Evolutionary conservation across 2,113 vertebrate species (phyloP), one percentile per base, ranked within the genome.

Genomic region (Lamprotornis superbus): DNA sequence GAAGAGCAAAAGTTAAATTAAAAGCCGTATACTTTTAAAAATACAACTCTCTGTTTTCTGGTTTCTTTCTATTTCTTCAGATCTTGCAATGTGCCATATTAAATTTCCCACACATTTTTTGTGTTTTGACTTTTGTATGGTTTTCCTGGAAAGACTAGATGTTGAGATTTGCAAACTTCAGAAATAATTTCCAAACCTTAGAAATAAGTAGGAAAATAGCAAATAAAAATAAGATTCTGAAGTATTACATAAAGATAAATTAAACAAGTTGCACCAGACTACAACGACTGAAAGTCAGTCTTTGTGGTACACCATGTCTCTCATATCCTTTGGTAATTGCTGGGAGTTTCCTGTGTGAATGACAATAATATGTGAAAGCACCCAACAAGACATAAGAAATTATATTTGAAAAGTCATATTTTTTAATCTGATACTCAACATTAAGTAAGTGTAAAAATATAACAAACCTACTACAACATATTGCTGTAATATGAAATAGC

Each of bases 381-480:
- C 1, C 1, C 37, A n/a, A 15, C 4, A 39, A 21, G 9, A 40
- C 3, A 30, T n/a, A 61, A 78, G 8, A 77, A 78, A 59, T 27
- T 0, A 55, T 44, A 71, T 50, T 0, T 24, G 4, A 63, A 52
- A 47, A 16, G 10, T 35, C 1, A 2, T 33, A 7, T 5, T 60
- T 88, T 73, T 40, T 10, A 78, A 68, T 68, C 33, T 55, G 31
- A 42, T 82, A 39, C 8, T 78, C 53, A 76, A 30, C 1, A 7
- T 56, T n/a, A 82, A 70, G 8, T 2, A 70, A 59, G 8, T 75
- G 1, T 28, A 63, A 83, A 90, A 52, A 40, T 44, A 9, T 39
- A 52, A 52, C 7, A 56, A 52, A 60, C 1, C 3, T 64, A 13
- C 3, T 60, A 28, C 2, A 39, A 30, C 0, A 2, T 27, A 53